Percentiles rank a stretch among this genome's conserved stretches.
Conservation (phyloP, 2,113 vertebrate species). For the Semnornis frantzii region DNA sequence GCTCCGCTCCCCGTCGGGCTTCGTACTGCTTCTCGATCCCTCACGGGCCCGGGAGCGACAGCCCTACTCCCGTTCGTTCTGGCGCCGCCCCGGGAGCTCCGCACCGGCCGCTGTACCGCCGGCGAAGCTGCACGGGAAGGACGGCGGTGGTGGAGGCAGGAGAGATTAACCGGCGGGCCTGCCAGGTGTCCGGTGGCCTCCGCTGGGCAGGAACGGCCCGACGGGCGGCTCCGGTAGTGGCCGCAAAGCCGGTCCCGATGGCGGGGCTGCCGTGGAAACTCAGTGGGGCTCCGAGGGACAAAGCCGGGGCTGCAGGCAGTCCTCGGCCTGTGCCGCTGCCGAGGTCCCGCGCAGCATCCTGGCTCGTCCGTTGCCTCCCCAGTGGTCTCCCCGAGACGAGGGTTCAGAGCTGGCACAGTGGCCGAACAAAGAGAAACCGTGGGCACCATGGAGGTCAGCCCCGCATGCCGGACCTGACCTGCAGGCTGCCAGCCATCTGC, state of each 20-base stretch:
- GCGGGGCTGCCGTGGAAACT: too few species aligned
- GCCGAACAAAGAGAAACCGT: too few species aligned
- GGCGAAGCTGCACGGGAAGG: not conserved
- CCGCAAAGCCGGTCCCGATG: not conserved
- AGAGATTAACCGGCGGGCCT: not conserved
- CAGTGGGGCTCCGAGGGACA: too few species aligned
- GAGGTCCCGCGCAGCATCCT: too few species aligned
- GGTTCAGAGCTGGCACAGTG: not conserved
- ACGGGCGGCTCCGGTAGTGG: not conserved
- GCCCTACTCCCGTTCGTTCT: not conserved
- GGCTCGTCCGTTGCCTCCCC: not conserved
- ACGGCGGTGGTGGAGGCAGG: not conserved
- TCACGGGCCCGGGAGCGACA: not conserved
- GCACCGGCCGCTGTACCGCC: not conserved
- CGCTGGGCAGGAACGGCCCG: not conserved
- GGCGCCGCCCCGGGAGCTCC: too few species aligned
- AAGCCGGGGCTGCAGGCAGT: not conserved
- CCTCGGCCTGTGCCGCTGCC: not conserved
- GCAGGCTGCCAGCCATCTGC: not conserved
- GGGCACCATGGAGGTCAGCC: not conserved
- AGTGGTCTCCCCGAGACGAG: too few species aligned
- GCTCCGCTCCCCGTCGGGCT: not conserved
- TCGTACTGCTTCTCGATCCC: not conserved
- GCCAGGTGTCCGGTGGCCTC: too few species aligned
- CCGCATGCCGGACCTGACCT: not conserved